phyloP scores from a whole-genome alignment of 2,888 invertebrate species.

The Priapulus caudatus region DNA sequence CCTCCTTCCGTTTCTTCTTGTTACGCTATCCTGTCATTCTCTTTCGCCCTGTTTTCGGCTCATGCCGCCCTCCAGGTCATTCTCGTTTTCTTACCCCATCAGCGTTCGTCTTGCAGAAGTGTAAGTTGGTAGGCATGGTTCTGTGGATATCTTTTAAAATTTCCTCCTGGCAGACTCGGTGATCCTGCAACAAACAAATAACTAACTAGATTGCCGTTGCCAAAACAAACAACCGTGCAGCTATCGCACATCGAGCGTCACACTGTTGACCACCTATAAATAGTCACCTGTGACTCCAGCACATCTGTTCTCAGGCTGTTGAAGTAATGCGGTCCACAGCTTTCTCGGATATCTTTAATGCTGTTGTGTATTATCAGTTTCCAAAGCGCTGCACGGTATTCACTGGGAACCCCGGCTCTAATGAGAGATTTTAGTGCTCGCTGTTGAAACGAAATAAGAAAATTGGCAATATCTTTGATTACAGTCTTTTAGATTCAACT shows the following conservation, averaged over 20 bases:
- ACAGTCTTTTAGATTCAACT: no score
- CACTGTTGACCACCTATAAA: no score
- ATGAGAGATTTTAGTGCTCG: constrained; percentile 40
- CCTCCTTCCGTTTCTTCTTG: no score
- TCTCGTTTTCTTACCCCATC: constrained; percentile 43
- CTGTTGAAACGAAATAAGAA: no score
- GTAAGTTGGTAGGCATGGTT: constrained; percentile 45
- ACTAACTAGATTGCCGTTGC: no score
- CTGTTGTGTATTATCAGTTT: constrained; percentile 37
- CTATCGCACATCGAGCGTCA: no score
- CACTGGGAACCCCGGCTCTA: constrained; percentile 42
- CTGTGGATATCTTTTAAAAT: constrained; percentile 44
- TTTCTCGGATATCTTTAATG: constrained; percentile 36
- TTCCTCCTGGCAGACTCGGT: constrained; percentile 43
- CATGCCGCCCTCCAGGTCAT: no score
- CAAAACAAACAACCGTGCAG: no score
- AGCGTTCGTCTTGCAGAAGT: constrained; percentile 40
- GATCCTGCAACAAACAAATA: constrained; percentile 36
- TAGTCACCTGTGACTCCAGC: constrained; percentile 39
- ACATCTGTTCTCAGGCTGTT: constrained; percentile 39
- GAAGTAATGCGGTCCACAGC: constrained; percentile 42
- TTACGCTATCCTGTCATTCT: no score
- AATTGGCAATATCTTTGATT: no score
- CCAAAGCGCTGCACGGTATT: constrained; percentile 41
- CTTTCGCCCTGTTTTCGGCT: no score